These are phyloP conservation scores for Zootermopsis nevadensis DNA, from an alignment of 2,888 invertebrate species.

Conservation along the genomic window DNA sequence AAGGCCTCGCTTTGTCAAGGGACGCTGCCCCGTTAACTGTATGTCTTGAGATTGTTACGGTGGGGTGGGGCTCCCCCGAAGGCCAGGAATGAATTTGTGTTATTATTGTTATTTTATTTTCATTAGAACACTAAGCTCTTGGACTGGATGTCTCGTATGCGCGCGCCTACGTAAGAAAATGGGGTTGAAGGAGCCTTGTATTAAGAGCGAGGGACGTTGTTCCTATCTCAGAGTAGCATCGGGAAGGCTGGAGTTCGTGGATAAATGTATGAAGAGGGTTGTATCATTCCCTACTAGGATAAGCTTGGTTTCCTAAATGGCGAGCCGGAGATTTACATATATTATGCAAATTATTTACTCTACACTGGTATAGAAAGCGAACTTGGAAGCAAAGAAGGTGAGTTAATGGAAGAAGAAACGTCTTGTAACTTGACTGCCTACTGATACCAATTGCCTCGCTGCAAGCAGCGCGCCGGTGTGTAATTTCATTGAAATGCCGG, in stretches of 20 bases:
- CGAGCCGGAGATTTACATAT: slow-evolving; percentile 31
- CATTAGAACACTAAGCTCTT: neutral
- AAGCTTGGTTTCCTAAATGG: slow-evolving; percentile 32
- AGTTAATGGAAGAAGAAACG: no score
- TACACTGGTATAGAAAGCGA: neutral
- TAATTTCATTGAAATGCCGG: no score
- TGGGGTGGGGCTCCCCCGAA: no score
- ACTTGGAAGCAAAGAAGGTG: neutral
- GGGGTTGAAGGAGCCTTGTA: neutral
- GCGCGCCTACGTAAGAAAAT: neutral
- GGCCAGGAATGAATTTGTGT: neutral
- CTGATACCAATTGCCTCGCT: neutral
- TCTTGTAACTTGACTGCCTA: neutral
- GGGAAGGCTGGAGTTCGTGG: no score
- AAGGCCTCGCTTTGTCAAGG: no score
- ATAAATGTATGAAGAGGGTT: neutral
- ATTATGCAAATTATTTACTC: slow-evolving; percentile 41
- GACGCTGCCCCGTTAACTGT: no score
- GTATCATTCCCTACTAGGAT: neutral
- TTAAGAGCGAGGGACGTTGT: neutral
- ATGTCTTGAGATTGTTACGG: no score
- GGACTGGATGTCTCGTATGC: neutral
- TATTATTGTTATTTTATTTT: neutral
- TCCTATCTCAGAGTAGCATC: no score
- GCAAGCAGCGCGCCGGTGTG: no score